Evolutionary conservation across 1,140 invertebrate species (phyloP), one percentile per base, ranked within the genome.

Genomic region (Anoplolepis gracilipes): DNA sequence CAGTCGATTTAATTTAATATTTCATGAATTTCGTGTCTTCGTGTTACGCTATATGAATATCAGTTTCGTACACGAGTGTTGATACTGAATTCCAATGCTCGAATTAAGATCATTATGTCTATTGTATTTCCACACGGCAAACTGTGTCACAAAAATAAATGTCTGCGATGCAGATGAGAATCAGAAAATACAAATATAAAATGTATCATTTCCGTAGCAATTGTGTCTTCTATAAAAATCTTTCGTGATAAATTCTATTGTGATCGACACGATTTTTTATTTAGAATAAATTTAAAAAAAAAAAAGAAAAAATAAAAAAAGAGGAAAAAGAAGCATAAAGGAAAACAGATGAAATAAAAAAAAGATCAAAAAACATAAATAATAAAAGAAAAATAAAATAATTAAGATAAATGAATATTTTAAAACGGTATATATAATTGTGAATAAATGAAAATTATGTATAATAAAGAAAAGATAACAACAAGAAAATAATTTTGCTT

Each of bases 51-150:
- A 16, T 49, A 33, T 13, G 39, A 69, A 49, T 53, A 67, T 79
- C 42, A n/a, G 13, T 22, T 65, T 25, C 28, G 25, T 30, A 5
- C 22, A 6, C n/a, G 42, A 53, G 22, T 36, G 30, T 22, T 49
- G 13, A 36, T 79, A 55, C 10, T 36, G 76, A 5, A 30, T 67
- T 69, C 19, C 10, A 55, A 39, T 42, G 33, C 67, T 72, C 46
- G 55, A 72, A 42, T 30, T 81, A 28, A n/a, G 55, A 73, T 28
- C 36, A 59, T 61, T 59, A 53, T 36, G 42, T 6, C 36, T 39
- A 73, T 73, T 82, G 25, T 59, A 59, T n/a, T 59, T 82, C 55
- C 67, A 69, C 55, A 46, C 39, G 53, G 19, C 53, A 72, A 57
- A 72, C 28, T 11, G 36, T 42, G 78, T 13, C 13, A 42, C 7